phyloP scores from a whole-genome alignment of 2,797 vertebrate species.

The Gallinago nigripennis region DNA sequence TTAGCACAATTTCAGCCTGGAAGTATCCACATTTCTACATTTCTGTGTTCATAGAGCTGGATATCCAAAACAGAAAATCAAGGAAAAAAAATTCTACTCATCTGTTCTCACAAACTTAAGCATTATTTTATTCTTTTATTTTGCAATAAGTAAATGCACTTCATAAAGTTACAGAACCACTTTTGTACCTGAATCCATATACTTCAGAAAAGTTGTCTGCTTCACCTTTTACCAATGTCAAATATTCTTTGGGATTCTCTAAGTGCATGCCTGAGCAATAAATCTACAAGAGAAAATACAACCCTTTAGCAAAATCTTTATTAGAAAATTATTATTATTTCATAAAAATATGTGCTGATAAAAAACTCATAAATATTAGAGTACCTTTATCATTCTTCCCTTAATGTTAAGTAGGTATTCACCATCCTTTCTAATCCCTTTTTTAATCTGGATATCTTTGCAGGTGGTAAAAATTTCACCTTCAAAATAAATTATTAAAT shows the following conservation, averaged over 20 bases:
- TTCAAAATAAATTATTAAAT: slow-evolving; percentile 68
- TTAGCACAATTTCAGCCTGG: not conserved
- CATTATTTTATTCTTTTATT: not conserved
- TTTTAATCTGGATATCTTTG: slow-evolving; percentile 87
- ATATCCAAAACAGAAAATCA: not conserved
- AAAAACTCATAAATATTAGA: slow-evolving; percentile 32
- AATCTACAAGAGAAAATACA: slow-evolving; percentile 78
- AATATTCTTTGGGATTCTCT: slow-evolving; percentile 89
- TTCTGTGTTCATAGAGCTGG: not conserved
- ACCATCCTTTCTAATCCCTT: slow-evolving; percentile 85
- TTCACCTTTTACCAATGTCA: slow-evolving; percentile 89
- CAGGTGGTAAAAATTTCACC: slow-evolving; percentile 88
- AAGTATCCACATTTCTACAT: not conserved
- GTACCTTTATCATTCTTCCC: slow-evolving; percentile 90
- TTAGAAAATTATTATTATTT: not conserved
- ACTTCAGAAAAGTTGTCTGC: slow-evolving; percentile 97
- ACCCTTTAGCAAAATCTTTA: slow-evolving; percentile 1
- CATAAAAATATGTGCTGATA: not conserved
- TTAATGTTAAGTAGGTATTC: slow-evolving; percentile 89
- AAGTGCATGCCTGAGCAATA: slow-evolving; percentile 92
- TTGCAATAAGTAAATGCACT: not conserved
- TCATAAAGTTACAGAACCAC: not conserved
- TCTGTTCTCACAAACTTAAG: not conserved
- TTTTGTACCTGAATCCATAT: slow-evolving; percentile 88
- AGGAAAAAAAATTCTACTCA: not conserved